Conservation (phyloP, 2,113 vertebrate species). For the Siphamia tubifer region DNA sequence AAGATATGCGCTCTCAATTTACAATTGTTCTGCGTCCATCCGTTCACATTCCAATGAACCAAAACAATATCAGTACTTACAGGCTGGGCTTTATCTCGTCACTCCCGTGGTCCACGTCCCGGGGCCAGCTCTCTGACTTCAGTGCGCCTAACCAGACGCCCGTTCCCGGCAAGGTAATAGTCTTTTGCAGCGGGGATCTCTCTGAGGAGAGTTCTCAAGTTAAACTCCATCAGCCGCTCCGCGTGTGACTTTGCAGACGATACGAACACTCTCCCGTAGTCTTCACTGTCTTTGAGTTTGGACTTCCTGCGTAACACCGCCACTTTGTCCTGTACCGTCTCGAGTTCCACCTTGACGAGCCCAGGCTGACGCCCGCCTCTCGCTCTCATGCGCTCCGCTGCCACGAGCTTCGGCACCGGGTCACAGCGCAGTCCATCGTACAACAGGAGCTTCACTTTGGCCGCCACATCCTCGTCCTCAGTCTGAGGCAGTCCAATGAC, state of each 20-base stretch:
- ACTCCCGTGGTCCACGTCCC: background rate
- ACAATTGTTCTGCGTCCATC: background rate
- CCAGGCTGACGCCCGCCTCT: too few species aligned
- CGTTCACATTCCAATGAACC: background rate
- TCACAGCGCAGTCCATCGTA: too few species aligned
- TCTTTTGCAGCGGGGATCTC: background rate
- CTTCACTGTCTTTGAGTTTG: too few species aligned
- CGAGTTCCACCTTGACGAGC: too few species aligned
- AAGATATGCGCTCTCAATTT: background rate
- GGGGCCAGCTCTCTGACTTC: background rate
- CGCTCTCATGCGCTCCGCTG: too few species aligned
- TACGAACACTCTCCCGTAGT: background rate
- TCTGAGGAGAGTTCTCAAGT: background rate
- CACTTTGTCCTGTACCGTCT: too few species aligned
- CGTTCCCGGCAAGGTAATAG: background rate
- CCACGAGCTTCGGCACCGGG: too few species aligned
- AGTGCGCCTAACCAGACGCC: background rate
- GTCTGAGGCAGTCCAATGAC: too few species aligned
- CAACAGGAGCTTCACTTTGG: too few species aligned
- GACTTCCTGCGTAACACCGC: too few species aligned
- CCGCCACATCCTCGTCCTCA: too few species aligned
- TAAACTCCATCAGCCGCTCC: background rate
- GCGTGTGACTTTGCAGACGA: background rate
- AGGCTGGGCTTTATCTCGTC: background rate
- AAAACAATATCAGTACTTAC: background rate